A percentile compares a stretch with the other conserved stretches of the same genome.
Evolutionary conservation across 2,797 vertebrate genomes (phyloP).

Genomic region (Alouatta caraya): DNA sequence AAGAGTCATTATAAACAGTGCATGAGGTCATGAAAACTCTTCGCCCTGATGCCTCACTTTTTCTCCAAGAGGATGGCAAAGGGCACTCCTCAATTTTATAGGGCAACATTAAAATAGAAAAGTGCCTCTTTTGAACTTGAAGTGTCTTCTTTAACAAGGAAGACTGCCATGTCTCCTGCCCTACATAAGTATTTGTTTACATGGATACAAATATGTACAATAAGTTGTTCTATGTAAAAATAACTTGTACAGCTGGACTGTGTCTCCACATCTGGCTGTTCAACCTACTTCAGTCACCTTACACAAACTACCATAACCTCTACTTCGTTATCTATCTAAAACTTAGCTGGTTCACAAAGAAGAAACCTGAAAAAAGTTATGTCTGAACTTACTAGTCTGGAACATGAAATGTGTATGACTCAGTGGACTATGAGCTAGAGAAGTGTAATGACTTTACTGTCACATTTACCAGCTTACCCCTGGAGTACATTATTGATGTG

Average conservation of each 20-base stretch:
- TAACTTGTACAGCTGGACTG: background rate
- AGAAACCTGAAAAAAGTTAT: background rate
- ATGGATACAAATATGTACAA: background rate
- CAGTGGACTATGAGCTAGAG: background rate
- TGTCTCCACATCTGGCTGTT: background rate
- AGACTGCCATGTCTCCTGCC: background rate
- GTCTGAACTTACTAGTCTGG: background rate
- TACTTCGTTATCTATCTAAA: background rate
- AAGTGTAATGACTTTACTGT: background rate
- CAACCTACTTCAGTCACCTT: background rate
- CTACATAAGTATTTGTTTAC: background rate
- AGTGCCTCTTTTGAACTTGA: background rate
- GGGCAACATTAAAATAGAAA: background rate
- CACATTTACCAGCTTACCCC: background rate
- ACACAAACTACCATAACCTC: background rate
- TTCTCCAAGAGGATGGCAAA: background rate
- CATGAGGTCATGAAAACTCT: background rate
- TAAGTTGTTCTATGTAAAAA: background rate
- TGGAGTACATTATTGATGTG: background rate
- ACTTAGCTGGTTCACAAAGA: background rate
- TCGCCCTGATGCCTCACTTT: background rate
- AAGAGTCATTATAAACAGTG: background rate
- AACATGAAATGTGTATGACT: background rate
- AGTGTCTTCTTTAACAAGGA: background rate
- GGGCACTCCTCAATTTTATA: background rate